Base-by-base conservation (phyloP, 2,888 invertebrate genomes). In the Phengaris arion region DNA sequence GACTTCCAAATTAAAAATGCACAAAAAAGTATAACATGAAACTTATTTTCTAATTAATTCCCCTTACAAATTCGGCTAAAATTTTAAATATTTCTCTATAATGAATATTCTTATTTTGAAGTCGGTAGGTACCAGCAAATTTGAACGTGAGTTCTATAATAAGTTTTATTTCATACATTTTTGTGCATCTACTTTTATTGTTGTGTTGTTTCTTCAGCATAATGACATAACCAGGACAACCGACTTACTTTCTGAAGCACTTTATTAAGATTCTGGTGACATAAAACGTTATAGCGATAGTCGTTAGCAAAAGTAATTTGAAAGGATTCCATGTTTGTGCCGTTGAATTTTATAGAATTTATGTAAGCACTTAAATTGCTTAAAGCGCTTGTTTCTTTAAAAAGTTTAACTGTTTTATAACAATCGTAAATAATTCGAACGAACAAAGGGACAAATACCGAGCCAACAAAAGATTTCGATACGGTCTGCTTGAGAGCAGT, bases 251-350 rank as follows among this genome's bases (percentile, higher is more conserved):
- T 52, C 15, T 70, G 6, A 51, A 52, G 6, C 12, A 52, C 13
- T 70, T 51, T 70, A 51, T 70, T 70, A 54, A 72, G 52, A 72
- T 72, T 72, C 72, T 72, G 72, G 54, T 72, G 72, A 72, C 72
- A 72, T 54, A 72, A 72, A 72, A 72, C 35, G 54, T 54, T 52
- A 72, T 52, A 72, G 54, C 52, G 35, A 72, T 54, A 54, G 72
- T 72, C 52, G 72, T 72, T 72, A 72, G 72, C 72, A 72, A 22
- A 54, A 54, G 52, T 54, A 54, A 72, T 35, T 72, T 52, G 72
- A 72, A 72, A 35, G 72, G 72, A 72, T 72, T 72, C 52, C 54
- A 72, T 54, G 35, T 72, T 72, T 72, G 52, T 35, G 54, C 52
- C 12, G 52, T 35, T 13, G 22, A 54, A 52, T 35, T 72, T 72